These are phyloP conservation scores for Lutjanus campechanus DNA, from an alignment of 2,797 vertebrate genomes.

Conservation along the genomic window DNA sequence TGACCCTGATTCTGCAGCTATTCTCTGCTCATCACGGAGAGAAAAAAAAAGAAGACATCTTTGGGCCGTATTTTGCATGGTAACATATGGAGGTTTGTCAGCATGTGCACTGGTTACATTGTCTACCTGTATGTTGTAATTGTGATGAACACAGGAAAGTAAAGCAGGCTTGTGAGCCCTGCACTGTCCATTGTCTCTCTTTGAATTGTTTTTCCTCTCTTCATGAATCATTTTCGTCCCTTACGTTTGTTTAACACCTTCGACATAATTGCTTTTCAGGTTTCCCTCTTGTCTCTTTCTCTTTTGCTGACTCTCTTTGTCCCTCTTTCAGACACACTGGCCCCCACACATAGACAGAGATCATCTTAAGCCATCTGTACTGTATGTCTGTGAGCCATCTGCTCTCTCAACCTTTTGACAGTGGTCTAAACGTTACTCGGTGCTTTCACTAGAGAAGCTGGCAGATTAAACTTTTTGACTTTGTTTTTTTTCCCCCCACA, in stretches of 20 bases:
- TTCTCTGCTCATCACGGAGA: slow-evolving; percentile 9
- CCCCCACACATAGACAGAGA: slow-evolving; percentile 29
- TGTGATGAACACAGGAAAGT: slow-evolving; percentile 7
- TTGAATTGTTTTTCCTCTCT: background rate
- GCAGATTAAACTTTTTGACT: slow-evolving; percentile 60
- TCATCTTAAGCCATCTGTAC: slow-evolving; percentile 54
- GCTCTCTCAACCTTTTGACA: slow-evolving; percentile 55
- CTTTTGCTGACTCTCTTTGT: slow-evolving; percentile 10
- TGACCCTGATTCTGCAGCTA: slow-evolving; percentile 28
- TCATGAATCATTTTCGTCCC: background rate
- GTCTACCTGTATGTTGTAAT: slow-evolving; percentile 30
- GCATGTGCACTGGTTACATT: slow-evolving; percentile 30
- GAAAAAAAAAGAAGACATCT: slow-evolving; percentile 6
- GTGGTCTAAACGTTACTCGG: slow-evolving; percentile 33
- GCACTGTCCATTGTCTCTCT: slow-evolving; percentile 10
- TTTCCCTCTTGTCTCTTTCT: background rate
- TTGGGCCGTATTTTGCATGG: slow-evolving; percentile 17
- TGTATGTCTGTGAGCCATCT: slow-evolving; percentile 58
- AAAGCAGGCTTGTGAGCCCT: background rate
- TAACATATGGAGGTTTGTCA: slow-evolving; percentile 44
- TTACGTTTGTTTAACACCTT: slow-evolving; percentile 5
- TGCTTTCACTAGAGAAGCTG: slow-evolving; percentile 31
- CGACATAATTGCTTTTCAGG: background rate
- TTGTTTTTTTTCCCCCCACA: background rate
- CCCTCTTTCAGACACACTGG: slow-evolving; percentile 18